These are phyloP conservation scores for Odontophorus gujanensis DNA, from an alignment of 2,113 vertebrate species.

Conservation along the genomic window DNA sequence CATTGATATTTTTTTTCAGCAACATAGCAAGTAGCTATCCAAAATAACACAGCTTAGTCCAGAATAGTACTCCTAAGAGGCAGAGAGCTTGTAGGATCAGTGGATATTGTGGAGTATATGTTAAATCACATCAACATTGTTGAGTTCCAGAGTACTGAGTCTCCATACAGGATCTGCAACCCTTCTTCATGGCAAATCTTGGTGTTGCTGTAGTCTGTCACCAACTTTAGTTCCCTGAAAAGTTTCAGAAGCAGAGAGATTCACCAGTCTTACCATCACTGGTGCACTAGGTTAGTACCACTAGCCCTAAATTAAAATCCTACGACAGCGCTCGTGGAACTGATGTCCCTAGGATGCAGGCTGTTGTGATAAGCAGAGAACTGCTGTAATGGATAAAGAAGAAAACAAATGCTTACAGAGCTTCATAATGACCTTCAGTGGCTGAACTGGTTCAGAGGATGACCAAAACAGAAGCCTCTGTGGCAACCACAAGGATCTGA, in stretches of 20 bases:
- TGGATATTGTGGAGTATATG: background rate
- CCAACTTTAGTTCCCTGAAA: background rate
- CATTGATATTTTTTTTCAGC: background rate
- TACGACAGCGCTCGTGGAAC: fast-evolving
- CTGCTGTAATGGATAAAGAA: background rate
- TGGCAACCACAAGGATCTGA: constrained; percentile 5
- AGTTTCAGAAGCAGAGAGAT: background rate
- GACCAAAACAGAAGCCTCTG: constrained; percentile 27
- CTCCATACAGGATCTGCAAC: background rate
- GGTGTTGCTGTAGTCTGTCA: background rate
- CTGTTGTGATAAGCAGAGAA: background rate
- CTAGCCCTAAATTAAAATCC: background rate
- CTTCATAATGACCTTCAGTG: background rate
- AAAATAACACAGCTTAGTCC: background rate
- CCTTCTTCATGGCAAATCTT: background rate
- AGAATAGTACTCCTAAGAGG: background rate
- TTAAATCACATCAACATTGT: background rate
- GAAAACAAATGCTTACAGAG: constrained; percentile 8
- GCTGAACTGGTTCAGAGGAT: constrained; percentile 5
- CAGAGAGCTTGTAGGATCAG: fast-evolving
- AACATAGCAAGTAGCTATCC: background rate
- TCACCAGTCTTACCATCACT: fast-evolving
- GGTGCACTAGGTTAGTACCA: background rate
- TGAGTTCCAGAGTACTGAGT: background rate
- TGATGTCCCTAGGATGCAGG: background rate